A percentile compares a stretch with the other conserved stretches of the same genome.
Evolutionary conservation across 2,113 vertebrate genomes (phyloP).

Genomic region (Otolemur garnettii): DNA sequence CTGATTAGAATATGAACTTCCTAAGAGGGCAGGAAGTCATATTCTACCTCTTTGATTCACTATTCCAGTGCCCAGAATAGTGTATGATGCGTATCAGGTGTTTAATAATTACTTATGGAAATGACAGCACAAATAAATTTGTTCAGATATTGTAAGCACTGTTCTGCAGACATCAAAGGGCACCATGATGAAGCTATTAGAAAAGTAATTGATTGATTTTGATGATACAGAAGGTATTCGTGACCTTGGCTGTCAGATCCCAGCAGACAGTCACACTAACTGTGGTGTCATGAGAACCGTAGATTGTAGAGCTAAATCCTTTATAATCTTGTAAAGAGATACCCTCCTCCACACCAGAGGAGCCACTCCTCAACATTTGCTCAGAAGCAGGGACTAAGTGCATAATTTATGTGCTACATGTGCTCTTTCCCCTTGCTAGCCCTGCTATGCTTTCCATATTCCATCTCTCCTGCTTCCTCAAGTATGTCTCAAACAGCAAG

Average conservation of each 20-base stretch:
- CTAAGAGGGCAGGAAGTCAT: not conserved
- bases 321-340: not conserved
- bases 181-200: not conserved
- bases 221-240: not conserved
- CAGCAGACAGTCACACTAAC: constrained; percentile 2
- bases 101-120: constrained; percentile 26
- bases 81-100: not conserved
- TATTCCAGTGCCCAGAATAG: not conserved
- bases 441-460: constrained; percentile 26
- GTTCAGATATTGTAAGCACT: not conserved
- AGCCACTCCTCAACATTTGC: constrained; percentile 29
- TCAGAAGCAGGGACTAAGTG: constrained; percentile 31
- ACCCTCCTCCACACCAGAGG: not conserved
- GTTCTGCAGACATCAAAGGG: not conserved
- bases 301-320: not conserved
- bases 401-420: constrained; percentile 29
- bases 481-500: constrained; percentile 26
- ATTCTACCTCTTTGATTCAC: not conserved
- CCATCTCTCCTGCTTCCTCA: constrained; percentile 39
- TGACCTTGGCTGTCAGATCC: not conserved
- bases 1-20: not conserved
- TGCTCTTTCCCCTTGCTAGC: not conserved
- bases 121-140: constrained; percentile 30
- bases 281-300: not conserved
- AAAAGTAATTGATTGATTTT: constrained; percentile 29